Evolutionary conservation across 2,888 invertebrate genomes (phyloP).

Genomic region (Oxystoma pomonae): DNA sequence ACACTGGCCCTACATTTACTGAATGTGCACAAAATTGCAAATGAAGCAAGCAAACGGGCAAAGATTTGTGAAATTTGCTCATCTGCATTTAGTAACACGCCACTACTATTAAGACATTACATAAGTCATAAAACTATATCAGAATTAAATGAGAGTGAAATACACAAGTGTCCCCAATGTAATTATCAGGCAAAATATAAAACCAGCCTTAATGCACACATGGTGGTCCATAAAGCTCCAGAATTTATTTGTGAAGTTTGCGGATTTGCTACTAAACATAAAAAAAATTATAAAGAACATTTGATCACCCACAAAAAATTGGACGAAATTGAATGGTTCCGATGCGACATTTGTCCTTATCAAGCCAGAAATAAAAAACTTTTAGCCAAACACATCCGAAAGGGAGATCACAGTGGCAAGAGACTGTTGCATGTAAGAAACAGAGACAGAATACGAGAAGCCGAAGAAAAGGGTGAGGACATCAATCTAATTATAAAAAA

Average conservation of each 20-base stretch:
- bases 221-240: neutral
- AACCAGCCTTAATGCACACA: neutral
- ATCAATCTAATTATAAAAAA: neutral
- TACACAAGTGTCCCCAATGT: neutral
- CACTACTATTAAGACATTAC: neutral
- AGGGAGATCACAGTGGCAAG: neutral
- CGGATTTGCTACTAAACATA: neutral
- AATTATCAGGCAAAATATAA: neutral
- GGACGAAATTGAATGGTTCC: neutral
- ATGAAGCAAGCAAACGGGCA: neutral
- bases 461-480: neutral
- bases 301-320: neutral
- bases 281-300: neutral
- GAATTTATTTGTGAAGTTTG: neutral
- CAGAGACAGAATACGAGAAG: neutral
- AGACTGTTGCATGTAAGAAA: neutral
- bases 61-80: neutral
- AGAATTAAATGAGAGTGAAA: neutral
- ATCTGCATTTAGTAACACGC: neutral
- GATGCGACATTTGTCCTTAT: neutral
- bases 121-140: neutral
- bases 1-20: neutral
- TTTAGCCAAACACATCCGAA: neutral
- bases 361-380: neutral
- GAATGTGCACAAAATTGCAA: neutral